Evolutionary conservation across 2,797 vertebrate species (phyloP).

Genomic region (Ctenosaura bakeri): DNA sequence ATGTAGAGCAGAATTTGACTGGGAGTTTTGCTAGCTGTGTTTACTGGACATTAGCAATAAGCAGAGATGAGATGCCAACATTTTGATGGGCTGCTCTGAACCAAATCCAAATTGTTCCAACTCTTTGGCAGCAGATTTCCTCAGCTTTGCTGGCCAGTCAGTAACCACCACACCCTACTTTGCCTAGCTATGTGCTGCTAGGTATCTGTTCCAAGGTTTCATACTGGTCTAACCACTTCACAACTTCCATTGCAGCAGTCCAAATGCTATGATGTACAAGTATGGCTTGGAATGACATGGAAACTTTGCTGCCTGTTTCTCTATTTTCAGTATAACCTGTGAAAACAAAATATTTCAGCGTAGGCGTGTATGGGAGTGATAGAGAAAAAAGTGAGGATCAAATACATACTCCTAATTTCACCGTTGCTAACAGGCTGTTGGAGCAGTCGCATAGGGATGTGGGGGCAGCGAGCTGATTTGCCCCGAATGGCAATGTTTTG

Average conservation of each 20-base stretch:
- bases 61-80: neutral
- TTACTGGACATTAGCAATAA: neutral
- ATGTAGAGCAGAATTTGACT: neutral
- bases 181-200: neutral
- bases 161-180: neutral
- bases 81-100: conserved; percentile 21
- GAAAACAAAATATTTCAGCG: neutral
- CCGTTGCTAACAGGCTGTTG: neutral
- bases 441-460: too few relatives aligned
- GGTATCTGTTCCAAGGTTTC: neutral
- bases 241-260: neutral
- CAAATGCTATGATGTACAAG: neutral
- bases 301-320: neutral
- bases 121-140: neutral
- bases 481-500: too few relatives aligned
- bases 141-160: conserved; percentile 15
- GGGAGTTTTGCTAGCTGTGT: neutral
- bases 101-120: neutral
- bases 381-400: neutral
- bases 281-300: neutral
- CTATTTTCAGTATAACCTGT: neutral
- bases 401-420: neutral
- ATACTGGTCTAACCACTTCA: neutral
- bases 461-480: too few relatives aligned
- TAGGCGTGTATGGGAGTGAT: neutral